Base-by-base conservation (phyloP, 1,140 invertebrate genomes). In the Neodiprion virginianus region DNA sequence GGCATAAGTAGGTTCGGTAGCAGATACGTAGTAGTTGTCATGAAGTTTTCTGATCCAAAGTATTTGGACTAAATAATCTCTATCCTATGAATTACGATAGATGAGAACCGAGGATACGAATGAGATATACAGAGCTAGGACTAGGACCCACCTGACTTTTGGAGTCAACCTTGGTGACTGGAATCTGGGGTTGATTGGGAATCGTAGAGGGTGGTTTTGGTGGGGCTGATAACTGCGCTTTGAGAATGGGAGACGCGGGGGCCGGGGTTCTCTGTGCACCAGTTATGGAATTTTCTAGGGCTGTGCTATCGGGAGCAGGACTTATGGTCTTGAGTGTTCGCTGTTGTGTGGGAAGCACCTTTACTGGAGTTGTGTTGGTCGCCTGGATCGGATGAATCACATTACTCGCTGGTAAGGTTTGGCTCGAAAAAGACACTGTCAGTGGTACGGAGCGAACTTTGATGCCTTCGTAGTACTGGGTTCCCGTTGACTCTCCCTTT, bases 401-500 rank as follows among this genome's bases (percentile, higher is more conserved):
- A 77, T 81, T 83, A 72, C 76, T 82, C 12, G 76, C 76, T 72
- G 80, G 77, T 72, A 74, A 65, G 47, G 76, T 83, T 80, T 84
- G 83, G 78, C 82, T 83, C 79, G 79, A 80, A 80, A 80, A 83
- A 82, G 83, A 89, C 76, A 91, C 86, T 70, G 88, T 83, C 75
- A 90, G 79, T 14, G 91, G 89, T 80, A 90, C 91, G 14, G 91
- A 90, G 74, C 93, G 91, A 79, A 94, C 89, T 78, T 93, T 90
- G 75, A 96, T 95, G 50, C 94, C 94, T 77, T 95, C 92, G 82
- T 95, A 96, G 83, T 92, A 93, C 40, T 89, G 89, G 77, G 91
- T 90, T 47, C 91, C 90, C 3, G 88, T 88, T 21, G 91, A 92
- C 2, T 93, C 92, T 7, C 89, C 90, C 76, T 92, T 94, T 65